Conservation (phyloP, 2,888 invertebrate genomes). For the Acleris emargana region DNA sequence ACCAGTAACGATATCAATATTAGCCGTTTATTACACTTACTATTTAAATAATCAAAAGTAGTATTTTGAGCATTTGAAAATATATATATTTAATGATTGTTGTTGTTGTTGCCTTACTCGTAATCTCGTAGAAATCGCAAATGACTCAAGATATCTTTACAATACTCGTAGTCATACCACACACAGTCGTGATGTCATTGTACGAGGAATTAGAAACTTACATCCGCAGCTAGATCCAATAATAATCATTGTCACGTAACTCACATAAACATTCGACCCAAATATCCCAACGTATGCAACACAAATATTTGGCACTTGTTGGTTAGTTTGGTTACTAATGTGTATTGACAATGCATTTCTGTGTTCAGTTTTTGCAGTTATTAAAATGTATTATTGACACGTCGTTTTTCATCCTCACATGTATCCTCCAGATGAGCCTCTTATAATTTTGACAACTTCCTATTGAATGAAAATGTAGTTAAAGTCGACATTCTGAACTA, state of each 20-base stretch:
- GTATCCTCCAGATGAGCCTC: too few relatives aligned
- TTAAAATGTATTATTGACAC: neutral
- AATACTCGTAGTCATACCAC: neutral
- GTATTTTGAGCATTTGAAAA: too few relatives aligned
- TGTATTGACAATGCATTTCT: constrained; percentile 5
- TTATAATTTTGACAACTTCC: too few relatives aligned
- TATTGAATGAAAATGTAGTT: too few relatives aligned
- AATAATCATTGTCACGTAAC: constrained; percentile 50
- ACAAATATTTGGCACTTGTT: constrained; percentile 9
- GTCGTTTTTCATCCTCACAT: too few relatives aligned
- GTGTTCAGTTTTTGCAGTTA: neutral
- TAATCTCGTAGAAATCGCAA: neutral
- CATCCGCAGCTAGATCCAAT: constrained; percentile 11
- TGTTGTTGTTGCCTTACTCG: too few relatives aligned
- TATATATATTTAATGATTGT: too few relatives aligned
- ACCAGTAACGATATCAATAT: too few relatives aligned
- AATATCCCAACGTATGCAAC: constrained; percentile 8
- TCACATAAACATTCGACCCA: constrained; percentile 45
- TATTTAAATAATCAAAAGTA: too few relatives aligned
- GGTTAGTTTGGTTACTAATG: neutral
- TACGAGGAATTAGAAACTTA: constrained; percentile 46
- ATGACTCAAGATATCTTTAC: neutral
- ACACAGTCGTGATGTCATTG: constrained; percentile 46
- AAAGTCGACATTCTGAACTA: too few relatives aligned
- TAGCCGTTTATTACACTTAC: too few relatives aligned